Conservation (phyloP, 2,113 vertebrate genomes). For the Eurystomus gularis region DNA sequence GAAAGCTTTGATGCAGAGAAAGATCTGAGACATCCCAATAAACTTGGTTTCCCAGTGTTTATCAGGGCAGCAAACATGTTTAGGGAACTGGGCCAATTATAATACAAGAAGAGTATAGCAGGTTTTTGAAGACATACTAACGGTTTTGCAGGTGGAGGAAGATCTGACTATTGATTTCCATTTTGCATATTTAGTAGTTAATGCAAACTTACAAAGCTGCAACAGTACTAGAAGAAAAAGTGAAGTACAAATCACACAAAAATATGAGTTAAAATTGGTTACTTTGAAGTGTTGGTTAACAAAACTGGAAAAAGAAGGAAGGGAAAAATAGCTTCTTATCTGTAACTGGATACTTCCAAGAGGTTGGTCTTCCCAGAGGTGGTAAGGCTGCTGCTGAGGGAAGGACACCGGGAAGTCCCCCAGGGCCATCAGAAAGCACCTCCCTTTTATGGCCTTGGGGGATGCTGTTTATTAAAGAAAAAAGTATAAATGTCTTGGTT, state of each 20-base stretch:
- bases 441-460: neutral
- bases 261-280: neutral
- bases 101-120: neutral
- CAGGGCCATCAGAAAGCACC: neutral
- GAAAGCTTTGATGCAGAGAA: neutral
- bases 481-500: neutral
- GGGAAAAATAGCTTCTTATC: neutral
- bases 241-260: neutral
- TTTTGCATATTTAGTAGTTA: neutral
- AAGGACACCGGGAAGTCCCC: rapidly evolving
- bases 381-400: neutral
- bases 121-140: neutral
- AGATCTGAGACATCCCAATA: neutral
- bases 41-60: neutral
- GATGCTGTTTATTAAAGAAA: neutral
- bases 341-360: neutral
- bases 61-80: neutral
- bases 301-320: neutral
- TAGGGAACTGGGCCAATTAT: neutral
- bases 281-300: neutral
- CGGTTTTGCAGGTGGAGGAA: neutral
- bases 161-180: neutral
- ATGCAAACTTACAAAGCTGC: neutral
- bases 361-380: neutral
- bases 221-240: neutral